A percentile compares a stretch with the other conserved stretches of the same genome.
Evolutionary conservation across 2,113 vertebrate genomes (phyloP).

Genomic region (Montifringilla adamsi): DNA sequence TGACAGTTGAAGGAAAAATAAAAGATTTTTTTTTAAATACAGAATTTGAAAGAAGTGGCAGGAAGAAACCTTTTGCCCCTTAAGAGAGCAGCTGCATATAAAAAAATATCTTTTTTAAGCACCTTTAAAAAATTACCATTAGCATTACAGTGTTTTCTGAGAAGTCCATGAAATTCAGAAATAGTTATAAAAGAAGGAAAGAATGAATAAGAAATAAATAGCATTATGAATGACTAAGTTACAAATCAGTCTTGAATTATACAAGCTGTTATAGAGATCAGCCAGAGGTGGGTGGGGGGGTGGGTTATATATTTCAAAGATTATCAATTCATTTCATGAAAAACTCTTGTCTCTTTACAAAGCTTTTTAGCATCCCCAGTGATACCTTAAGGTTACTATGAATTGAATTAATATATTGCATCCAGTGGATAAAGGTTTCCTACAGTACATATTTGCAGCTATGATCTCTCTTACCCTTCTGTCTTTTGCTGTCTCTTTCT

Average conservation of each 20-base stretch:
- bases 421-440: background rate
- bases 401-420: background rate
- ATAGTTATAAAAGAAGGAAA: background rate
- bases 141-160: background rate
- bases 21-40: background rate
- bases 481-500: background rate
- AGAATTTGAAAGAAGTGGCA: background rate
- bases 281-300: accelerated
- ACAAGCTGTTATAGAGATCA: background rate
- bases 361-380: background rate
- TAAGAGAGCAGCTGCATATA: slow-evolving; percentile 39
- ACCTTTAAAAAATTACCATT: slow-evolving; percentile 27
- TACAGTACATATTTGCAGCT: background rate
- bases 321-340: background rate
- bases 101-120: background rate
- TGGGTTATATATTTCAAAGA: background rate
- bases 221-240: background rate
- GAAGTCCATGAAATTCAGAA: background rate
- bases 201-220: background rate
- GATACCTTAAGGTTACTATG: background rate
- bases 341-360: background rate
- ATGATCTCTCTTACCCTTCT: background rate
- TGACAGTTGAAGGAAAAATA: background rate
- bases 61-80: slow-evolving; percentile 36
- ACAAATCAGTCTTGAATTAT: slow-evolving; percentile 8